Conservation (phyloP, 2,113 vertebrate genomes). For the Sitta europaea region DNA sequence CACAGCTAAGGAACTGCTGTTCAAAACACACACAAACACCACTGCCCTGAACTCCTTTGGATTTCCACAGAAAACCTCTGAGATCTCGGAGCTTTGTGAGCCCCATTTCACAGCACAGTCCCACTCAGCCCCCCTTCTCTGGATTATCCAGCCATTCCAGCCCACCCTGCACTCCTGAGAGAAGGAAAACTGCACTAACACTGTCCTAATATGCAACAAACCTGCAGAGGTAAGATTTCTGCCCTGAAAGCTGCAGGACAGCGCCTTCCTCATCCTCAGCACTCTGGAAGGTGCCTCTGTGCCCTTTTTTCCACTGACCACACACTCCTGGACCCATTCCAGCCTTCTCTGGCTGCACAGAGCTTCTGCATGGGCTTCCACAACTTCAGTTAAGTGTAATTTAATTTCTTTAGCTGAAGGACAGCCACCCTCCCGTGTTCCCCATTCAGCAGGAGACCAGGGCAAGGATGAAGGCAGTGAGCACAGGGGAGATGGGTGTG, state of each 20-base stretch:
- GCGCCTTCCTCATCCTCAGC: not conserved
- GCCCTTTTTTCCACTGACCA: not conserved
- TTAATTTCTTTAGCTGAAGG: not conserved
- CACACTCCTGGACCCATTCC: not conserved
- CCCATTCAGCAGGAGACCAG: not conserved
- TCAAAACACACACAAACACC: not conserved
- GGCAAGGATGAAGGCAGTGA: not conserved
- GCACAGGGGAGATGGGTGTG: not conserved
- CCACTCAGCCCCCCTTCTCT: fast-evolving
- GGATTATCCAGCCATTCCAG: not conserved
- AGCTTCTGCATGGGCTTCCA: not conserved
- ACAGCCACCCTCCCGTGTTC: not conserved
- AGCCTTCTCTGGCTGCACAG: not conserved
- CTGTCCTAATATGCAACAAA: not conserved
- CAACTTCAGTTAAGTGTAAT: not conserved
- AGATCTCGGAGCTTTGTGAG: not conserved
- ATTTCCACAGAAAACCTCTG: not conserved
- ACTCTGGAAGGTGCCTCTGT: not conserved
- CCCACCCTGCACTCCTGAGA: too few relatives aligned
- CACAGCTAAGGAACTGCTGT: not conserved
- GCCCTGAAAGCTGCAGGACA: not conserved
- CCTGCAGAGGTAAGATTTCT: fast-evolving
- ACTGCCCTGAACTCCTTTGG: not conserved
- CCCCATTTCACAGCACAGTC: not conserved
- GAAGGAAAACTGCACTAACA: fast-evolving